Conservation (phyloP, 2,888 invertebrate genomes). For the Steinernema scapterisci region DNA sequence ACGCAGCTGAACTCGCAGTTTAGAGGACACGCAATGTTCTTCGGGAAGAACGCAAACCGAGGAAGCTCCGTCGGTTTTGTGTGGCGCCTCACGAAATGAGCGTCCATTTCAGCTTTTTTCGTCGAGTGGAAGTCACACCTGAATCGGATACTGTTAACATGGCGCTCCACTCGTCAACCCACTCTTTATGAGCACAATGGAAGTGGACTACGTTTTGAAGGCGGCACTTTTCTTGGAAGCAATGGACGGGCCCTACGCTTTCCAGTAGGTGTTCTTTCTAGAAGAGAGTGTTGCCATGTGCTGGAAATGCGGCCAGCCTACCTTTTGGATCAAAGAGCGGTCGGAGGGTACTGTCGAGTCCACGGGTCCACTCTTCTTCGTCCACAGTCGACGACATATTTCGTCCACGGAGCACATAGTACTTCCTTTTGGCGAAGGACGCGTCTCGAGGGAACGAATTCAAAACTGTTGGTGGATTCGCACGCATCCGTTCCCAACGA, state of each 20-base stretch:
- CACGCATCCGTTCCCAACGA: slow-evolving; percentile 13
- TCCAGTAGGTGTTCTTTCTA: background rate
- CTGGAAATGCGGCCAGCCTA: too few relatives aligned
- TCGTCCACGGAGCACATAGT: slow-evolving; percentile 4
- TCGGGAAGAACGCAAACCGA: background rate
- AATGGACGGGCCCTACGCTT: background rate
- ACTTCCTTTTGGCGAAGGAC: too few relatives aligned
- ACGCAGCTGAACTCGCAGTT: background rate
- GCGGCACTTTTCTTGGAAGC: background rate
- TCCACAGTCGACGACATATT: slow-evolving; percentile 12
- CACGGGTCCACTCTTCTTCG: background rate
- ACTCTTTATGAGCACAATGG: slow-evolving; percentile 8
- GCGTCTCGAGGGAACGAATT: slow-evolving; percentile 1
- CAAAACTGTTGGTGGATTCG: slow-evolving; percentile 3
- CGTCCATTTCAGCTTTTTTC: background rate
- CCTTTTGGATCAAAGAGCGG: too few relatives aligned
- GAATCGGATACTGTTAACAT: background rate
- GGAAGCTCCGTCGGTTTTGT: background rate
- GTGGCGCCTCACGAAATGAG: background rate
- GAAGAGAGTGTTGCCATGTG: too few relatives aligned
- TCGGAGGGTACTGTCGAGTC: too few relatives aligned
- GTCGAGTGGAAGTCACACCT: slow-evolving; percentile 21
- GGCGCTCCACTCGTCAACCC: background rate
- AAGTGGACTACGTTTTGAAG: slow-evolving; percentile 18
- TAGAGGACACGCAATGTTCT: background rate